Evolutionary conservation across 2,888 invertebrate species (phyloP).

Genomic region (Philaethria dido): DNA sequence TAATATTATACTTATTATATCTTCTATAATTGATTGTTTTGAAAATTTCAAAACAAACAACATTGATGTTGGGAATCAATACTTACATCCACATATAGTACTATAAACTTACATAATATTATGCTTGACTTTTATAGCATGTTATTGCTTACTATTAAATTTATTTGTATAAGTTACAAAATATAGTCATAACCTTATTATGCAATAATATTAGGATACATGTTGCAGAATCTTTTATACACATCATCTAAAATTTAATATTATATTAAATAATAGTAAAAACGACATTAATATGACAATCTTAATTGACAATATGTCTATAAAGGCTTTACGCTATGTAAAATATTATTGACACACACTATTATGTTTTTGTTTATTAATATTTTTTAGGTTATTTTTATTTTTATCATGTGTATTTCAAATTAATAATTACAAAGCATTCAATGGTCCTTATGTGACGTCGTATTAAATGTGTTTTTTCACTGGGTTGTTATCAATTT

Average conservation of each 20-base stretch:
- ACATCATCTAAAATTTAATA: neutral
- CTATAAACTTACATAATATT: slow-evolving; percentile 17
- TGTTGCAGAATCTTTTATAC: neutral
- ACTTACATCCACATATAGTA: neutral
- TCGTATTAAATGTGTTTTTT: neutral
- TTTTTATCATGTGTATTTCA: neutral
- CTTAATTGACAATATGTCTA: neutral
- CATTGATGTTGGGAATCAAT: slow-evolving; percentile 14
- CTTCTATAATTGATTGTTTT: slow-evolving; percentile 15
- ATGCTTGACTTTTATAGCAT: neutral
- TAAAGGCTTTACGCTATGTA: neutral
- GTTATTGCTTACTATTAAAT: neutral
- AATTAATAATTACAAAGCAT: neutral
- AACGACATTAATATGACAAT: neutral
- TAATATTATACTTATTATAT: neutral
- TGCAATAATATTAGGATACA: slow-evolving; percentile 7
- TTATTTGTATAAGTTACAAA: neutral
- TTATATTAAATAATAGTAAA: neutral
- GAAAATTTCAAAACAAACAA: slow-evolving; percentile 29
- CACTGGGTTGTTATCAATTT: no score
- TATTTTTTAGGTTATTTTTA: slow-evolving; percentile 10
- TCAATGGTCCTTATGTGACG: neutral
- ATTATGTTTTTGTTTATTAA: neutral
- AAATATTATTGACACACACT: neutral
- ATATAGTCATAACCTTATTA: slow-evolving; percentile 1